Conservation (phyloP, 2,888 invertebrate species). For the Perizoma affinitatum region DNA sequence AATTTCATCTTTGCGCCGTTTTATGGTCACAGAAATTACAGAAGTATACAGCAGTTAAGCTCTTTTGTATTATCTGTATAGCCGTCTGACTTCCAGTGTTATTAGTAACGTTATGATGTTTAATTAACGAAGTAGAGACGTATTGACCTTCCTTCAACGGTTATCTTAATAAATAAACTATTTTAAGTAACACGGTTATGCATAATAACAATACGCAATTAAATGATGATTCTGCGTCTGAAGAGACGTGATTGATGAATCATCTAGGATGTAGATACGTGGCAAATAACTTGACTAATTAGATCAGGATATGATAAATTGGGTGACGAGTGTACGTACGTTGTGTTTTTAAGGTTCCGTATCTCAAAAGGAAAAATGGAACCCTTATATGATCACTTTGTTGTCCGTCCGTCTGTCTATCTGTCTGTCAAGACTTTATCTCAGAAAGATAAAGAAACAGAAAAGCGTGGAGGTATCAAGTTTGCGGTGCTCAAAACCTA, state of each 20-base stretch:
- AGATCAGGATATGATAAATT: slow-evolving; percentile 18
- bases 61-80: not conserved
- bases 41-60: not conserved
- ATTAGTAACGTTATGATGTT: slow-evolving; percentile 17
- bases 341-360: too few species aligned
- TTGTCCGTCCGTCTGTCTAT: too few species aligned
- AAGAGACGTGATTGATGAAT: slow-evolving; percentile 14
- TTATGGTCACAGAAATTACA: too few species aligned
- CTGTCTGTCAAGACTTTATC: too few species aligned
- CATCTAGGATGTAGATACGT: slow-evolving; percentile 18
- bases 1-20: slow-evolving; percentile 13
- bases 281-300: slow-evolving; percentile 6
- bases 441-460: too few species aligned
- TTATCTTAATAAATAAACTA: slow-evolving; percentile 37
- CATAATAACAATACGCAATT: slow-evolving; percentile 26
- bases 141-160: slow-evolving; percentile 34
- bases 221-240: slow-evolving; percentile 15
- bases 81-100: slow-evolving; percentile 21
- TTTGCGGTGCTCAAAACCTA: too few species aligned
- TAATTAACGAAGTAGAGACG: slow-evolving; percentile 19
- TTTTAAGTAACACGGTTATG: slow-evolving; percentile 29
- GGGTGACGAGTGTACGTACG: not conserved
- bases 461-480: too few species aligned
- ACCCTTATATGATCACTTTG: too few species aligned
- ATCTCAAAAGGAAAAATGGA: too few species aligned